These are phyloP conservation scores for Lethrus apterus DNA, from an alignment of 1,140 invertebrate genomes.

Conservation along the genomic window DNA sequence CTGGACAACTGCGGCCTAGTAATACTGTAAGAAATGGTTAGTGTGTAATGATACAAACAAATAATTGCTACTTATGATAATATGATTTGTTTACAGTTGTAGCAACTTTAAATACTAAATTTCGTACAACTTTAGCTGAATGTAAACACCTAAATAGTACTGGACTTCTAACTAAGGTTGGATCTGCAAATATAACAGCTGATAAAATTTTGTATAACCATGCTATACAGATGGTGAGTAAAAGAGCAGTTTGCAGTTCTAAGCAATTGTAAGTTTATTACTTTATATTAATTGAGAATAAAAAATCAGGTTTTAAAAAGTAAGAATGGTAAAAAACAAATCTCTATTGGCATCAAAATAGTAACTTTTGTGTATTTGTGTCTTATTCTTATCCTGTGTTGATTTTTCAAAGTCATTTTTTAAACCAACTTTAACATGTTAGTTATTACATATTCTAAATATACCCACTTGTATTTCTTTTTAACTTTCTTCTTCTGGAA, in stretches of 20 bases:
- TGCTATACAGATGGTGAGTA: slow-evolving; percentile 87
- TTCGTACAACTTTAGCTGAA: slow-evolving; percentile 76
- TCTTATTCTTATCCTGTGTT: too few species aligned
- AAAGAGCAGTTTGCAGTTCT: too few species aligned
- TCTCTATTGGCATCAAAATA: background rate
- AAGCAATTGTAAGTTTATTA: too few species aligned
- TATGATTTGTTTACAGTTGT: slow-evolving; percentile 63
- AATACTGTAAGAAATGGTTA: slow-evolving; percentile 81
- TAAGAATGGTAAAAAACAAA: background rate
- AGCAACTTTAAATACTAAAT: slow-evolving; percentile 80
- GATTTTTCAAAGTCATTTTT: too few species aligned
- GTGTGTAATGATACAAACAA: slow-evolving; percentile 9
- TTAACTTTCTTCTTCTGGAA: too few species aligned
- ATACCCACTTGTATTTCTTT: too few species aligned
- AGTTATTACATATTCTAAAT: too few species aligned
- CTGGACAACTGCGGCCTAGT: slow-evolving; percentile 79
- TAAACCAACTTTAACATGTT: too few species aligned
- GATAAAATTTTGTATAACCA: slow-evolving; percentile 95
- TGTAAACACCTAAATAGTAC: slow-evolving; percentile 82
- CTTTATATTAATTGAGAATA: too few species aligned
- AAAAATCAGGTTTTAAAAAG: too few species aligned
- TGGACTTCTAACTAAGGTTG: slow-evolving; percentile 62
- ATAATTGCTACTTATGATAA: background rate
- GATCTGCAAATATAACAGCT: slow-evolving; percentile 69
- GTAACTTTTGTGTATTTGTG: background rate